Percentiles rank a stretch among this genome's conserved stretches.
Evolutionary conservation across 2,797 vertebrate genomes (phyloP).

Genomic region (Sparus aurata): DNA sequence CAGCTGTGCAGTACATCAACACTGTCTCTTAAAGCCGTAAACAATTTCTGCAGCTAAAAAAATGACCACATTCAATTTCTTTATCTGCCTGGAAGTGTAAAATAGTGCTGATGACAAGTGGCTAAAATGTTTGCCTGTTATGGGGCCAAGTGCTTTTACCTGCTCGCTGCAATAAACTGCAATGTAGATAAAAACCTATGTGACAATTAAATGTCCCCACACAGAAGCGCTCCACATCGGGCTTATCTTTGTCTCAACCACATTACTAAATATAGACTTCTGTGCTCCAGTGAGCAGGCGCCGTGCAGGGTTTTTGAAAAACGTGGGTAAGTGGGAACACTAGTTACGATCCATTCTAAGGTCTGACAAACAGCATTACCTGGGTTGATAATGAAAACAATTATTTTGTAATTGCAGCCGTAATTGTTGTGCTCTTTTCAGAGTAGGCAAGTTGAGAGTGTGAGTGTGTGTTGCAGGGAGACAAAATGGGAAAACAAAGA

Average conservation of each 20-base stretch:
- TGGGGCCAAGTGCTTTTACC: conserved; percentile 50
- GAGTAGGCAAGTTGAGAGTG: conserved; percentile 3
- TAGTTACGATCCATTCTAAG: conserved; percentile 36
- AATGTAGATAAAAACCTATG: conserved; percentile 62
- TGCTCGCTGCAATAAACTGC: conserved; percentile 28
- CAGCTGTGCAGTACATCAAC: conserved; percentile 21
- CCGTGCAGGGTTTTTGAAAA: conserved; percentile 40
- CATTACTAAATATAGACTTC: conserved; percentile 62
- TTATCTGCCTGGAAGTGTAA: conserved; percentile 42
- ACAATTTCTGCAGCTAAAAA: conserved; percentile 50
- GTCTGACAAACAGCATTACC: conserved; percentile 62
- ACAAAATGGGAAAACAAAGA: conserved; percentile 27
- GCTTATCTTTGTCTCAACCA: conserved; percentile 47
- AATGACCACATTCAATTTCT: conserved; percentile 37
- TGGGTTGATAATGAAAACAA: conserved; percentile 69
- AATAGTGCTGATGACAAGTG: conserved; percentile 58
- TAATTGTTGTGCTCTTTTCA: conserved; percentile 58
- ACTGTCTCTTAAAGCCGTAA: conserved; percentile 29
- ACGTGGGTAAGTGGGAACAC: conserved; percentile 35
- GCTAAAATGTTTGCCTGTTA: conserved; percentile 62
- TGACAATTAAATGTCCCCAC: conserved; percentile 65
- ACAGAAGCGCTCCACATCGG: conserved; percentile 44
- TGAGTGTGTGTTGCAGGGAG: conserved; percentile 11
- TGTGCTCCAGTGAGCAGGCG: conserved; percentile 31
- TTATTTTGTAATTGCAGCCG: conserved; percentile 68